These are phyloP conservation scores for Pandemis cinnamomeana DNA, from an alignment of 2,888 invertebrate genomes.

Conservation along the genomic window DNA sequence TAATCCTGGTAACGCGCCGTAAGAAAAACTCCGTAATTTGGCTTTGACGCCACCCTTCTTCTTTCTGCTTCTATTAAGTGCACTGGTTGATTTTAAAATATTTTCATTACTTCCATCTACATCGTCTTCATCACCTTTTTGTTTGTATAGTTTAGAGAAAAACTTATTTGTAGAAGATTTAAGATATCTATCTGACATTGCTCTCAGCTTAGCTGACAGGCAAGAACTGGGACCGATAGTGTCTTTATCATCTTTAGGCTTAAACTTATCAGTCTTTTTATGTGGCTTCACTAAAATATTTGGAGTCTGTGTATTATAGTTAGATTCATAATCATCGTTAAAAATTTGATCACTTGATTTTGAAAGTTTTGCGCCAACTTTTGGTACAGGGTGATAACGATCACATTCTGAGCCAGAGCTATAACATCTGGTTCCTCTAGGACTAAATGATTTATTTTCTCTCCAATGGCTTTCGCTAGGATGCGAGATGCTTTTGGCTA, in stretches of 20 bases:
- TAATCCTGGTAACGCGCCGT: constrained; percentile 89
- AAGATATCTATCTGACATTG: constrained; percentile 89
- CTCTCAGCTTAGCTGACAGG: constrained; percentile 87
- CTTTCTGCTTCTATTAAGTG: constrained; percentile 68
- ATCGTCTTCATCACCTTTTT: constrained; percentile 68
- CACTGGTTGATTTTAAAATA: constrained; percentile 64
- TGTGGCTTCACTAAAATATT: constrained; percentile 65
- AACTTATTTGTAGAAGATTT: constrained; percentile 88
- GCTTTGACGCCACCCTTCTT: constrained; percentile 77
- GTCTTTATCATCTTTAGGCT: constrained; percentile 76
- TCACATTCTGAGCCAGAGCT: constrained; percentile 82
- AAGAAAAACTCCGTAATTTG: constrained; percentile 89
- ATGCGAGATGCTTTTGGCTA: constrained; percentile 68
- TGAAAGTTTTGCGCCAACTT: constrained; percentile 75
- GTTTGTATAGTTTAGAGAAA: constrained; percentile 87
- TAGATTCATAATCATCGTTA: constrained; percentile 79
- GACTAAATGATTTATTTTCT: constrained; percentile 71
- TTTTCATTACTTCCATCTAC: constrained; percentile 61
- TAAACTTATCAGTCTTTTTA: constrained; percentile 81
- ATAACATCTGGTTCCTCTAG: constrained; percentile 77
- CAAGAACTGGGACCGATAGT: constrained; percentile 85
- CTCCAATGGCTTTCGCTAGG: constrained; percentile 73
- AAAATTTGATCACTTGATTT: constrained; percentile 84
- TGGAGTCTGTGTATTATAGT: constrained; percentile 56
- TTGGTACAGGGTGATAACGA: constrained; percentile 75